Percentiles rank a stretch among this genome's conserved stretches.
Evolutionary conservation across 1,140 invertebrate genomes (phyloP).

Genomic region (Drosophila simulans): DNA sequence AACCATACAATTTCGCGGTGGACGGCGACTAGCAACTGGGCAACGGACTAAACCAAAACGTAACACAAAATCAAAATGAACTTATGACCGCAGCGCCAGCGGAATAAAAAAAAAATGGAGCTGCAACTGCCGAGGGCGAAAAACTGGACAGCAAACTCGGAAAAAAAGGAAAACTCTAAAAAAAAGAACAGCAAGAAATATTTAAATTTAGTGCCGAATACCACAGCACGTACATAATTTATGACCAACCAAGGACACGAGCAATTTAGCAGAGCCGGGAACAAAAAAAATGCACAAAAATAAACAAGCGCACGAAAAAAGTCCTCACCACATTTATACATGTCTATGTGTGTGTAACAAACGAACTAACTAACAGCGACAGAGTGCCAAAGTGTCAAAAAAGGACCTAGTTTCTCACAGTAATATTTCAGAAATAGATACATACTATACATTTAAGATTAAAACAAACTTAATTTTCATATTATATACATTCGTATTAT

Average conservation of each 20-base stretch:
- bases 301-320: slow-evolving; percentile 53
- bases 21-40: slow-evolving; percentile 58
- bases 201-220: slow-evolving; percentile 83
- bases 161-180: slow-evolving; percentile 35
- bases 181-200: slow-evolving; percentile 56
- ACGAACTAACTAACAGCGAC: slow-evolving; percentile 62
- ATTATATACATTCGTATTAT: too few relatives aligned
- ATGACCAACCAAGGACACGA: slow-evolving; percentile 82
- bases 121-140: slow-evolving; percentile 38
- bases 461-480: too few relatives aligned
- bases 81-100: slow-evolving; percentile 70
- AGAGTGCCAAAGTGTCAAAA: slow-evolving; percentile 12
- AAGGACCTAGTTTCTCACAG: slow-evolving; percentile 28
- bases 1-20: slow-evolving; percentile 49
- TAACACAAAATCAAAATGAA: slow-evolving; percentile 82
- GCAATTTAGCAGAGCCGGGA: slow-evolving; percentile 76
- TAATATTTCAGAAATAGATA: not conserved
- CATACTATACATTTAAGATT: too few relatives aligned
- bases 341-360: slow-evolving; percentile 48
- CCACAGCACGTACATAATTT: slow-evolving; percentile 83
- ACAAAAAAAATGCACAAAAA: slow-evolving; percentile 53
- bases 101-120: slow-evolving; percentile 44
- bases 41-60: slow-evolving; percentile 77
- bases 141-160: slow-evolving; percentile 15
- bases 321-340: slow-evolving; percentile 27